Conservation (phyloP, 2,113 vertebrate genomes). For the Sclerurus mexicanus region DNA sequence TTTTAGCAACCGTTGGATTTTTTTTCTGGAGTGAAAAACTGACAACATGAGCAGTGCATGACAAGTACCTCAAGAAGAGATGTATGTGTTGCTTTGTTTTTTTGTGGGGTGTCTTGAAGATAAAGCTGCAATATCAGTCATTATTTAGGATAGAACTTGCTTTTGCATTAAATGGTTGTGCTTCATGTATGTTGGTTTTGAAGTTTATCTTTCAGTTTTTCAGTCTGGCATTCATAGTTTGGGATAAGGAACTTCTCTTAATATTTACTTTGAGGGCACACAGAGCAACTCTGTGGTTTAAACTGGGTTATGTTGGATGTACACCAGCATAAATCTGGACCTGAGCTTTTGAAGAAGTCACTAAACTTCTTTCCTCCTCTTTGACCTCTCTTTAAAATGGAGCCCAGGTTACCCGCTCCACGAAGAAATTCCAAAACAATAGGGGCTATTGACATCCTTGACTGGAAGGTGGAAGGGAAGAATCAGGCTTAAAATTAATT, state of each 20-base stretch:
- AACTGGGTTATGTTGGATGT: neutral
- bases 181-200: neutral
- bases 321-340: neutral
- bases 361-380: neutral
- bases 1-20: neutral
- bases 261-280: neutral
- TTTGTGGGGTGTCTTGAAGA: neutral
- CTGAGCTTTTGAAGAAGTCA: neutral
- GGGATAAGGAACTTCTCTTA: neutral
- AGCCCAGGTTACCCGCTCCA: neutral
- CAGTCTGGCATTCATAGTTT: neutral
- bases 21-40: neutral
- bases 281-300: neutral
- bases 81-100: neutral
- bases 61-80: neutral
- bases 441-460: neutral
- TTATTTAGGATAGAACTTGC: neutral
- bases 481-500: neutral
- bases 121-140: neutral
- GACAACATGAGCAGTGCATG: neutral
- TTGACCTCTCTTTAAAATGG: neutral
- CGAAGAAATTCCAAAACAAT: rapidly evolving
- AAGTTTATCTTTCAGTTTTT: neutral
- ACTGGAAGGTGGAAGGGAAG: neutral
- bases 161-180: neutral